Conservation (phyloP, 2,113 vertebrate species). For the Tautogolabrus adspersus region DNA sequence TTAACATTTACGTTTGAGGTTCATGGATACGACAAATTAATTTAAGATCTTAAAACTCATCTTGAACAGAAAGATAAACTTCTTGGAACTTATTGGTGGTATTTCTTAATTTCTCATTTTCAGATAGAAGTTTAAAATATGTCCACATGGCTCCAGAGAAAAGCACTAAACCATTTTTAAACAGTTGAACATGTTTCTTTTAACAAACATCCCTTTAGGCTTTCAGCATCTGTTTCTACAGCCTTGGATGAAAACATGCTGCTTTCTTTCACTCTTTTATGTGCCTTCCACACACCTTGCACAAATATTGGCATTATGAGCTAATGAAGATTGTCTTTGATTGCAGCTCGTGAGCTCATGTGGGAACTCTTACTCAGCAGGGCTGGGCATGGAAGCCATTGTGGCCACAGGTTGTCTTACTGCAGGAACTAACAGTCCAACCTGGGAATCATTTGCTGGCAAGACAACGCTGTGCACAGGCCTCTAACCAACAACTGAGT, state of each 20-base stretch:
- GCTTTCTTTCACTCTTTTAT: conserved; percentile 6
- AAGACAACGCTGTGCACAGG: conserved; percentile 2
- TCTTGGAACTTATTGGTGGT: no score
- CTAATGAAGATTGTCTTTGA: conserved; percentile 65
- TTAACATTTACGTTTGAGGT: no score
- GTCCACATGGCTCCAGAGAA: not conserved
- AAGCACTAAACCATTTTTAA: not conserved
- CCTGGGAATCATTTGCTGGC: conserved; percentile 73
- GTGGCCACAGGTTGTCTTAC: conserved; percentile 47
- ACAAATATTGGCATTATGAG: conserved; percentile 51
- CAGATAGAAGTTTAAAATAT: no score
- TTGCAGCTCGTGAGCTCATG: conserved; percentile 68
- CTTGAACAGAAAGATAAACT: no score
- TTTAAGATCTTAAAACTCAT: no score
- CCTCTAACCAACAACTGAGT: not conserved
- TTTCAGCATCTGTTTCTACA: conserved; percentile 17
- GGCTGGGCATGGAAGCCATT: conserved; percentile 66
- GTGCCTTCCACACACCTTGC: conserved; percentile 15
- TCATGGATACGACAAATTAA: no score
- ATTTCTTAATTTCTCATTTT: no score
- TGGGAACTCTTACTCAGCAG: conserved; percentile 75
- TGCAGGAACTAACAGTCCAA: conserved; percentile 57
- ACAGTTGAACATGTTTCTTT: not conserved
- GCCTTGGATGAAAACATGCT: conserved; percentile 7
- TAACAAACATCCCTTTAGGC: conserved; percentile 1